phyloP scores from a whole-genome alignment of 2,888 invertebrate genomes.

The Mystacides longicornis region DNA sequence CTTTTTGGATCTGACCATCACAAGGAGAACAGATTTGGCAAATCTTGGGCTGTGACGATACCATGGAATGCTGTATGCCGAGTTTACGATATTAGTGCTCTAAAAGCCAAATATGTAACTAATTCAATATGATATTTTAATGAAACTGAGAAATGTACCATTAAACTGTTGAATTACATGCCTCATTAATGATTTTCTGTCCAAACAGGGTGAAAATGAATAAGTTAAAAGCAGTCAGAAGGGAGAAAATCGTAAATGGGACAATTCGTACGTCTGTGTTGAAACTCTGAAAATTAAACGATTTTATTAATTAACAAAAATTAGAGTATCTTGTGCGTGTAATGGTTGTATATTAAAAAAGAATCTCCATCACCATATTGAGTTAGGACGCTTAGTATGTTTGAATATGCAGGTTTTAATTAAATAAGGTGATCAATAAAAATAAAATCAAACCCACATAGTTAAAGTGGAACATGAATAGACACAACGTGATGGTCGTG shows the following conservation, averaged over 20 bases:
- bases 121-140: background rate
- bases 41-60: conserved; percentile 14
- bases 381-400: too few species aligned
- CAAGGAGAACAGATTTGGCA: conserved; percentile 8
- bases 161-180: conserved; percentile 2
- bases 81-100: conserved; percentile 13
- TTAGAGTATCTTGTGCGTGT: background rate
- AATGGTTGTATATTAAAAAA: too few species aligned
- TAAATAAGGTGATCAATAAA: background rate
- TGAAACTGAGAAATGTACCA: background rate
- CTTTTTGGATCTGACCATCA: conserved; percentile 14
- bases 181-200: conserved; percentile 18
- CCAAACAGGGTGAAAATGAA: conserved; percentile 19
- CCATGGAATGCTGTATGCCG: conserved; percentile 18
- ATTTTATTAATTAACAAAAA: too few species aligned
- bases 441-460: background rate
- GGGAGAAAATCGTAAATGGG: background rate
- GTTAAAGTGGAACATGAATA: background rate
- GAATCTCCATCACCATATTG: too few species aligned
- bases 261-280: background rate
- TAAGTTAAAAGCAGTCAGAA: conserved; percentile 6
- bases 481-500: background rate
- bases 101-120: conserved; percentile 1
- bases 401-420: too few species aligned
- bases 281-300: background rate